Conservation (phyloP, 2,888 invertebrate genomes). For the Drosophila phalerata region DNA sequence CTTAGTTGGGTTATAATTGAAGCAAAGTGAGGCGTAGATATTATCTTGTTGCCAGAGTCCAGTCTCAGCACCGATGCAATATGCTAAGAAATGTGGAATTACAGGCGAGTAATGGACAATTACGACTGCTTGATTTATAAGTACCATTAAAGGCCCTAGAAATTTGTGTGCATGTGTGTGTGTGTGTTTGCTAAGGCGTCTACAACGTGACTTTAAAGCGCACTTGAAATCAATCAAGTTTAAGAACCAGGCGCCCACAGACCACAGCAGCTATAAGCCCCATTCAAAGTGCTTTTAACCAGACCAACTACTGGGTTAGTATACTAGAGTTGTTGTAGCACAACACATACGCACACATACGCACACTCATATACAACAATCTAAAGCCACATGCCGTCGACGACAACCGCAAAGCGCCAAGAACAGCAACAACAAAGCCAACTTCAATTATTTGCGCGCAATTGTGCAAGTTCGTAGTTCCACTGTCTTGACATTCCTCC, state of each 20-base stretch:
- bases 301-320: constrained; percentile 15
- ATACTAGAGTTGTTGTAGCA: constrained; percentile 18
- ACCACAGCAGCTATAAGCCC: constrained; percentile 35
- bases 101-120: constrained; percentile 28
- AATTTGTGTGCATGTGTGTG: constrained; percentile 1
- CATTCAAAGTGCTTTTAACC: constrained; percentile 29
- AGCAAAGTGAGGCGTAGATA: constrained; percentile 40
- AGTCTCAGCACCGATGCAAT: constrained; percentile 28
- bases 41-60: constrained; percentile 31
- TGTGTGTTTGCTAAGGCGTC: constrained; percentile 23
- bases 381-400: constrained; percentile 36
- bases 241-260: constrained; percentile 16
- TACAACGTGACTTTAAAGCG: constrained; percentile 34
- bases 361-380: constrained; percentile 2
- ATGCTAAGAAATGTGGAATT: constrained; percentile 30
- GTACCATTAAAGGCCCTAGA: constrained; percentile 27
- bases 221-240: constrained; percentile 63
- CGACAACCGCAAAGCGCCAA: constrained; percentile 48
- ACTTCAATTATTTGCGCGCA: constrained; percentile 58
- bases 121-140: constrained; percentile 45
- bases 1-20: constrained; percentile 56
- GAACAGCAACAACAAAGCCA: constrained; percentile 27
- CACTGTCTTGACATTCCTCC: not conserved
- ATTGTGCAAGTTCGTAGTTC: constrained; percentile 43
- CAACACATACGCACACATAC: constrained; percentile 7